Evolutionary conservation across 2,888 invertebrate genomes (phyloP).

Genomic region (Bursaphelenchus okinawaensis): DNA sequence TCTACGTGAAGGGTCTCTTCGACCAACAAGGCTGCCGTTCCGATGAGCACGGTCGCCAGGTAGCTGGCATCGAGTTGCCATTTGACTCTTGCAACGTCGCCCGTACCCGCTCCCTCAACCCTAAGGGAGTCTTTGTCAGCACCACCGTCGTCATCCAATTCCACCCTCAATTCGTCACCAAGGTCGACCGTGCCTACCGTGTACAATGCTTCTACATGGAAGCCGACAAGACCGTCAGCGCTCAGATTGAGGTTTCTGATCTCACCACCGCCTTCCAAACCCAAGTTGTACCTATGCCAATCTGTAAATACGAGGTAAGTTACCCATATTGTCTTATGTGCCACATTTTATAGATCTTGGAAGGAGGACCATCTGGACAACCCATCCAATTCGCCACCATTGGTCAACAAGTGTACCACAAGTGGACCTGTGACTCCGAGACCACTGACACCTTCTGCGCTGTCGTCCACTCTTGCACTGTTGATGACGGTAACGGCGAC

Average conservation of each 20-base stretch:
- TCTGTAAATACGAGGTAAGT: slow-evolving; percentile 51
- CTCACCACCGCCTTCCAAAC: slow-evolving; percentile 57
- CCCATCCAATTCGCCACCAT: slow-evolving; percentile 56
- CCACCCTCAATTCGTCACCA: slow-evolving; percentile 57
- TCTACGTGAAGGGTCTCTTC: slow-evolving; percentile 54
- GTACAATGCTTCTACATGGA: slow-evolving; percentile 58
- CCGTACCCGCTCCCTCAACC: slow-evolving; percentile 56
- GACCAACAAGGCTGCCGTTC: slow-evolving; percentile 52
- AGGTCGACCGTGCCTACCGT: slow-evolving; percentile 54
- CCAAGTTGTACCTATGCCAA: slow-evolving; percentile 57
- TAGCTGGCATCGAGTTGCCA: slow-evolving; percentile 55
- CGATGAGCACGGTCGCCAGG: slow-evolving; percentile 52
- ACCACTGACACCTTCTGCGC: slow-evolving; percentile 57
- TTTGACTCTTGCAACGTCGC: slow-evolving; percentile 57
- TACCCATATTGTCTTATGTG: neutral
- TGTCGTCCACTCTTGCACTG: slow-evolving; percentile 54
- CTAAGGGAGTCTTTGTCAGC: slow-evolving; percentile 55
- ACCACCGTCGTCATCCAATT: slow-evolving; percentile 58
- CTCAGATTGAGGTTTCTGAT: slow-evolving; percentile 55
- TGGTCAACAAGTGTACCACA: slow-evolving; percentile 56
- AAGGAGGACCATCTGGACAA: slow-evolving; percentile 55
- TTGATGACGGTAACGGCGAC: slow-evolving; percentile 56
- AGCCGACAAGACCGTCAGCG: slow-evolving; percentile 56
- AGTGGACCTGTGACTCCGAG: slow-evolving; percentile 57
- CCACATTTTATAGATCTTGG: slow-evolving; percentile 42